Conservation (phyloP, 2,113 vertebrate genomes). For the Jacana jacana region DNA sequence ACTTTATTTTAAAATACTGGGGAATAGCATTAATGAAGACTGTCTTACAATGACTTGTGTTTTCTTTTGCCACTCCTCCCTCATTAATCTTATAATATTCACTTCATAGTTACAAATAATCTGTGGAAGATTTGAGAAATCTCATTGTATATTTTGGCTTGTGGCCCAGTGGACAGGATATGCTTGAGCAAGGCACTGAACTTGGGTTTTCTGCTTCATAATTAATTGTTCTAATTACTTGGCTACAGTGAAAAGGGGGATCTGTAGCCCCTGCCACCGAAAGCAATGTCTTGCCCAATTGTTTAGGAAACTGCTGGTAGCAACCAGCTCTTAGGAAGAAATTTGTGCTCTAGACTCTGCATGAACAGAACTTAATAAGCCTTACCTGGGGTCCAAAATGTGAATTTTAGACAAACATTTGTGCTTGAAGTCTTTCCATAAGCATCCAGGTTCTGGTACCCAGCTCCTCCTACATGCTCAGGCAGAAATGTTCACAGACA, state of each 20-base stretch:
- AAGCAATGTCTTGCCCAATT: background rate
- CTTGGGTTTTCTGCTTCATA: background rate
- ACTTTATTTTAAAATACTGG: slow-evolving; percentile 1
- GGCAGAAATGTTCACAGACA: background rate
- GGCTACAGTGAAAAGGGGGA: background rate
- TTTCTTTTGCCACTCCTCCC: background rate
- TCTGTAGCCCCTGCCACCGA: background rate
- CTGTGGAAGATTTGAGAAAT: background rate
- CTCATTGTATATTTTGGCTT: background rate
- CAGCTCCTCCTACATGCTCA: accelerated
- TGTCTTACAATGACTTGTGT: background rate
- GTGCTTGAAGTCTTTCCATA: background rate
- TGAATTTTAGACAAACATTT: background rate
- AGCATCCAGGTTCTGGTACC: background rate
- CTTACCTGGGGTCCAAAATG: background rate
- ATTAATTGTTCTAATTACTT: background rate
- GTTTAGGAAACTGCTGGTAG: background rate
- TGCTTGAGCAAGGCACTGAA: background rate
- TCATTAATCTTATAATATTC: background rate
- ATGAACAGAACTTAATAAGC: background rate
- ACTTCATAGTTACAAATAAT: background rate
- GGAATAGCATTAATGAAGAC: background rate
- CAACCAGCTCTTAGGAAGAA: background rate
- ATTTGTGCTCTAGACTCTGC: background rate
- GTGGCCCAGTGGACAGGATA: background rate